Base-by-base conservation (phyloP, 2,888 invertebrate species). In the Bellardia pandia region DNA sequence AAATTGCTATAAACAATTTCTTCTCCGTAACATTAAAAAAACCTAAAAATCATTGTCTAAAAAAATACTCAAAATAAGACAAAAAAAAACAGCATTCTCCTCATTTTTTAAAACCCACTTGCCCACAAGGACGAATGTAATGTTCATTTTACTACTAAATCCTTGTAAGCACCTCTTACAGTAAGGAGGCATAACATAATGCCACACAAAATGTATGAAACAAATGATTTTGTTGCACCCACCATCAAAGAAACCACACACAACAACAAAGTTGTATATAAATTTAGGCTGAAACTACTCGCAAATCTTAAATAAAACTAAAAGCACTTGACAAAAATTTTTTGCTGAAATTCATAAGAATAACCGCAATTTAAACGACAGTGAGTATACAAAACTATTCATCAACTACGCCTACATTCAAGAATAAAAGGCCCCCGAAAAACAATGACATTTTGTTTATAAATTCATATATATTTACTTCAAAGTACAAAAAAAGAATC, bases 241-340 rank as follows among this genome's bases (percentile, higher is more conserved):
- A 66, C 8, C 23, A 78, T 23, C 72, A 66, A 66, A 23, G 13
- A 69, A 62, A 62, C 6, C 2, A 33, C 56, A 66, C 33, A 58
- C 37, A 76, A 60, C 58, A 77, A 37, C 16, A 53, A 40, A 62
- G 42, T 37, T 58, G 60, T 74, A 68, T 72, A 74, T 7, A 60
- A 79, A 74, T 79, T 85, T 79, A 74, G 66, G 78, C 42, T 74
- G 51, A 14, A 76, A 69, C 64, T 80, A 72, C 56, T 62, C 9
- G 66, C 13, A 66, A n/a, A 64, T 64, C 40, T 30, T 14, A 16
- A 53, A 74, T n/a, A 75, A 74, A 64, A 42, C 14, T 40, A 51
- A 68, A 53, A 53, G 9, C 14, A 84, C 84, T 84, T 78, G 78
- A 64, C 78, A 76, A 45, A 78, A 56, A 60, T 13, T 40, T 64